A percentile compares a stretch with the other conserved stretches of the same genome.
Conservation (phyloP, 2,797 vertebrate species). For the Halcyon leucocephala region DNA sequence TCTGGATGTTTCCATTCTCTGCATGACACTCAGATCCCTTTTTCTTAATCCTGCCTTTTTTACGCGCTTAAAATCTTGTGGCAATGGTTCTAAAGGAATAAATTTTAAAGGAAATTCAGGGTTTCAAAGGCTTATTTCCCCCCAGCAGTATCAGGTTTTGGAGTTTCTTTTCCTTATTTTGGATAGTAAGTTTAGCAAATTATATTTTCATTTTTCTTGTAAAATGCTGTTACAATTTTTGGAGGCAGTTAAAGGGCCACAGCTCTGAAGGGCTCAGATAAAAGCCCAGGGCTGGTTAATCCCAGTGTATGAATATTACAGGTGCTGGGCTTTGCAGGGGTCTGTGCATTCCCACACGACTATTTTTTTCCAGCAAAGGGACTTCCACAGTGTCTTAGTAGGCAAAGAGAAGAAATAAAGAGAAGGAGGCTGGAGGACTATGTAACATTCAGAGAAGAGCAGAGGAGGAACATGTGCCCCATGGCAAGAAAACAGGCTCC, state of each 20-base stretch:
- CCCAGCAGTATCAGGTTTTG: fast-evolving
- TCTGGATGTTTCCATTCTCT: conserved; percentile 8
- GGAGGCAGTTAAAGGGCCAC: not conserved
- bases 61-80: not conserved
- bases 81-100: not conserved
- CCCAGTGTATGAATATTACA: not conserved
- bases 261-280: not conserved
- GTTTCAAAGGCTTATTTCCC: not conserved
- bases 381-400: not conserved
- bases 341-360: not conserved
- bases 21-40: not conserved
- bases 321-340: not conserved
- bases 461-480: not conserved
- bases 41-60: not conserved
- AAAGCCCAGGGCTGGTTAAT: not conserved
- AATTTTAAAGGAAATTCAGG: not conserved
- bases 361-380: not conserved
- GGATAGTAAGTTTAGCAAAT: not conserved
- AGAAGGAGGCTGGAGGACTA: not conserved
- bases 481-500: not conserved
- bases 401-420: not conserved
- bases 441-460: not conserved
- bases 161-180: not conserved
- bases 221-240: not conserved
- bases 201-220: not conserved